Conservation (phyloP, 2,888 invertebrate genomes). For the Nowickia ferox region DNA sequence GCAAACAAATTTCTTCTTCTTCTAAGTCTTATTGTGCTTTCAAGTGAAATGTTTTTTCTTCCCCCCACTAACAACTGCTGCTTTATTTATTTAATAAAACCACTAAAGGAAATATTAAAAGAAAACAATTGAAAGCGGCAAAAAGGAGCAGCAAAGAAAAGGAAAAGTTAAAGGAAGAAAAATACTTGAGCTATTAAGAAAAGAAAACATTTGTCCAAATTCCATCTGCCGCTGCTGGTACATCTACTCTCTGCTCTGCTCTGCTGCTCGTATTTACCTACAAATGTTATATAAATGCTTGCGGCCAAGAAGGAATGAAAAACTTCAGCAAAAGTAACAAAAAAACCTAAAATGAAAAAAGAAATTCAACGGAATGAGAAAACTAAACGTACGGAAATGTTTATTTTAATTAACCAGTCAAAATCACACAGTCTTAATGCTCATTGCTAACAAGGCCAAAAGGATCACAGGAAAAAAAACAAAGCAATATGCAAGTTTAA, state of each 20-base stretch:
- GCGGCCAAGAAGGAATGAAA: constrained; percentile 17
- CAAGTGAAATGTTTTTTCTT: background rate
- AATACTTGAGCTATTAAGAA: constrained; percentile 46
- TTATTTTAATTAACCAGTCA: constrained; percentile 72
- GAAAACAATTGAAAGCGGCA: constrained; percentile 51
- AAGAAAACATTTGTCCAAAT: constrained; percentile 49
- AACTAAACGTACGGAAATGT: constrained; percentile 60
- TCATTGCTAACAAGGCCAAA: constrained; percentile 29
- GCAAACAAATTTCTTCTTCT: constrained; percentile 38
- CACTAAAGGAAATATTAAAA: constrained; percentile 55
- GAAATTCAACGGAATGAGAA: background rate
- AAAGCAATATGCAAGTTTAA: background rate
- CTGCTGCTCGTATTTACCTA: constrained; percentile 22
- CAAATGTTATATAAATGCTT: constrained; percentile 52
- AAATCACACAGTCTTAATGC: constrained; percentile 65
- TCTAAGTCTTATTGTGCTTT: constrained; percentile 11
- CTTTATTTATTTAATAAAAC: constrained; percentile 65
- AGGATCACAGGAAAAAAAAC: background rate
- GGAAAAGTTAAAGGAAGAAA: constrained; percentile 19
- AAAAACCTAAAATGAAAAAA: background rate
- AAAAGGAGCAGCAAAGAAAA: background rate
- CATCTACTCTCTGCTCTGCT: constrained; percentile 2
- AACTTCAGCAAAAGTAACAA: background rate
- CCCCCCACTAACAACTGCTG: constrained; percentile 13
- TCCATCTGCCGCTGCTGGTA: background rate